These are phyloP conservation scores for Lemur catta DNA, from an alignment of 2,797 vertebrate species.

Conservation along the genomic window DNA sequence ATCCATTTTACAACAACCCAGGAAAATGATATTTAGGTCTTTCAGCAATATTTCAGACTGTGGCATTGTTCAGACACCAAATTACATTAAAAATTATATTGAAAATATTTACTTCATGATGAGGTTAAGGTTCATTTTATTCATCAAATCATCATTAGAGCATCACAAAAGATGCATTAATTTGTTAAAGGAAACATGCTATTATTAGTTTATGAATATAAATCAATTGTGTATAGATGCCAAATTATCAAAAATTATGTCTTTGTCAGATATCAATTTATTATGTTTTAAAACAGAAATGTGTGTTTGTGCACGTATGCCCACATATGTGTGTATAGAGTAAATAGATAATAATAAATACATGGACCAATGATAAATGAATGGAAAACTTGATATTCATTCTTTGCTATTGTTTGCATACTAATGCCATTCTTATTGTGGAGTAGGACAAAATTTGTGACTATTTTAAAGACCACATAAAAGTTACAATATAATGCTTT, in stretches of 20 bases:
- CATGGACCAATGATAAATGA: not conserved
- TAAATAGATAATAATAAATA: not conserved
- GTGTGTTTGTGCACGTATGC: not conserved
- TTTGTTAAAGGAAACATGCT: not conserved
- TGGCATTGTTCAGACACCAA: not conserved
- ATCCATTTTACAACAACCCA: not conserved
- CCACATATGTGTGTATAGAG: not conserved
- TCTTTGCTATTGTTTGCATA: not conserved
- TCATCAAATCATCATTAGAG: not conserved
- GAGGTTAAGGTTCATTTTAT: slow-evolving; percentile 18
- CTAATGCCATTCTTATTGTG: not conserved
- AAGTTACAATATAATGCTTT: not conserved
- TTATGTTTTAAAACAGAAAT: not conserved
- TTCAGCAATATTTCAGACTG: not conserved
- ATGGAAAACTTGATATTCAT: not conserved
- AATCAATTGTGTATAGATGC: not conserved
- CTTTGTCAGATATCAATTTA: not conserved
- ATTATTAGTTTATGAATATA: not conserved
- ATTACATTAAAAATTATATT: not conserved
- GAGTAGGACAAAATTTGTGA: not conserved
- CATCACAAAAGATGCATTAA: not conserved
- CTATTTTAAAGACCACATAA: not conserved
- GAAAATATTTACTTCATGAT: slow-evolving; percentile 13
- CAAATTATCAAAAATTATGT: not conserved
- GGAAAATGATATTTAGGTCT: not conserved